Conservation (phyloP, 2,797 vertebrate species). For the Somateria mollissima region DNA sequence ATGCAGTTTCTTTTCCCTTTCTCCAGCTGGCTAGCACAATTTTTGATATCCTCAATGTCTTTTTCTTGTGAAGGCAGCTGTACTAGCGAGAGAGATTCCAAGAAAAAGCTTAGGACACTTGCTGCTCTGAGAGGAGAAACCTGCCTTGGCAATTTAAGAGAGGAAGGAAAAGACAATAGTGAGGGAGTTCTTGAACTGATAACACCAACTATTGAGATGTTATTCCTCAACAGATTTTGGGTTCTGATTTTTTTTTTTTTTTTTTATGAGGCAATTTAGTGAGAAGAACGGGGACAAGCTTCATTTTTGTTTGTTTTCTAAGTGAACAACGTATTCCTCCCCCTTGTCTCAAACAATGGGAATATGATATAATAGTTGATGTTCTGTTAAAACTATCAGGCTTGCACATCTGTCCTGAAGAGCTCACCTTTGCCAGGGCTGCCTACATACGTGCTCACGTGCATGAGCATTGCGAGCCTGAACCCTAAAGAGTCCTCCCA, state of each 20-base stretch:
- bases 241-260: not conserved
- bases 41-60: not conserved
- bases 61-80: not conserved
- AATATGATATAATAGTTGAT: not conserved
- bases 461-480: not conserved
- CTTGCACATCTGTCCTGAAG: not conserved
- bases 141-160: conserved; percentile 16
- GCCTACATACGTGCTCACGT: not conserved
- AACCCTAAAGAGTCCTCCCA: not conserved
- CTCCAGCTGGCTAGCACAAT: not conserved
- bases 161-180: conserved; percentile 25
- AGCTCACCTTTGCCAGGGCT: not conserved
- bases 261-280: not conserved
- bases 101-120: not conserved
- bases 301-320: conserved; percentile 1
- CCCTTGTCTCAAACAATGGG: not conserved
- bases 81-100: not conserved
- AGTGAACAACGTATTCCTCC: not conserved
- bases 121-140: not conserved
- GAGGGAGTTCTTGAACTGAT: conserved; percentile 21
- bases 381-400: not conserved
- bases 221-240: not conserved
- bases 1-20: not conserved
- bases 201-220: not conserved
- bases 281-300: not conserved